Base-by-base conservation (phyloP, 2,797 vertebrate species). In the Enteromius treurensis region DNA sequence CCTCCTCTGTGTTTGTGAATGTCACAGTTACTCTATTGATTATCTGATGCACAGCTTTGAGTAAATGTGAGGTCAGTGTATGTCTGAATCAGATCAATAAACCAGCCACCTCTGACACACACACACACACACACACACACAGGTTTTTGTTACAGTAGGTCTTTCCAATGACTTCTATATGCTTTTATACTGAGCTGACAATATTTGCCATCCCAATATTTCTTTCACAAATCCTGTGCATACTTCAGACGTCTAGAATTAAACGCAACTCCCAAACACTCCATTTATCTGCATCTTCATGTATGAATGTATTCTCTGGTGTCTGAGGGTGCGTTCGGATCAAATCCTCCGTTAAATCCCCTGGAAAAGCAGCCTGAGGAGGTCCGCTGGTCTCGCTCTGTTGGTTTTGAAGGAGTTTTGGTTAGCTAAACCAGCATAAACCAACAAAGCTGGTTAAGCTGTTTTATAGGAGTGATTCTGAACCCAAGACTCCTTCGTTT, bases 41-140 rank as follows among this genome's bases (percentile, higher is more conserved):
- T 77, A 64, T 34, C 76, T 51, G 32, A 67, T 37, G 81, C 19
- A 21, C 47, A 84, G 51, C 65, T 73, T 65, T 65, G 80, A 60
- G 76, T 79, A 82, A 77, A 86, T 74, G 65, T 75, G 69, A 70
- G 85, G 78, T 74, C 47, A 85, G 14, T 74, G 26, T 82, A 58
- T 65, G 37, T 51, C 14, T 58, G 65, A 68, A 77, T 34, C 21
- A 62, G 80, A 88, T 88, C 80, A n/a, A 91, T 90, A 86, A 74
- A 40, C 77, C 71, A 80, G 47, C 34, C 79, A 81, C 71, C 84
- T 86, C 65, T 77, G 55, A 53, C 29, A 51, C 40, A 55, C 64
- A 80, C 49, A 53, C 21, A 49, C 65, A 53, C 21, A 49, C 65
- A 53, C 29, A 51, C 40, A 55, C 64, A 80, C 49, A 53, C 21